Evolutionary conservation across 1,140 invertebrate species (phyloP).

Genomic region (Lethocerus indicus): DNA sequence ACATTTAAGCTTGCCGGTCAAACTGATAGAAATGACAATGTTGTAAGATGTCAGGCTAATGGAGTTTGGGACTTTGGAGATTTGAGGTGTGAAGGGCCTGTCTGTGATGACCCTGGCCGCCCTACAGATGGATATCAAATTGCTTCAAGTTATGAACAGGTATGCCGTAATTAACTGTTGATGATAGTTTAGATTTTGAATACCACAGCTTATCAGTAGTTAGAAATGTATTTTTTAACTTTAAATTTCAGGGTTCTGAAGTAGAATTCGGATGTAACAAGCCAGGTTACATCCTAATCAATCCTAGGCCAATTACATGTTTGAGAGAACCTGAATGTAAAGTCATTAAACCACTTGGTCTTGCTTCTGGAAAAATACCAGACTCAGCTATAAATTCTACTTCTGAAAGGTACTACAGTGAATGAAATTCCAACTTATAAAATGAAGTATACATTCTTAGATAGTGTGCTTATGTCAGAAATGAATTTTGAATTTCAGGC

Average conservation of each 20-base stretch:
- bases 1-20: conserved; percentile 88
- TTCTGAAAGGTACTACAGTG: conserved; percentile 41
- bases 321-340: conserved; percentile 84
- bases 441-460: too few relatives aligned
- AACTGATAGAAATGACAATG: conserved; percentile 77
- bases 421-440: too few relatives aligned
- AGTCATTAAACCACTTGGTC: conserved; percentile 76
- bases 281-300: conserved; percentile 85
- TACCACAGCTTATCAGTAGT: background rate
- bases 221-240: background rate
- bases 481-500: conserved; percentile 30
- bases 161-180: conserved; percentile 18
- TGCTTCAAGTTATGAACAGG: conserved; percentile 76
- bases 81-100: conserved; percentile 85
- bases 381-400: conserved; percentile 94
- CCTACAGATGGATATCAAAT: conserved; percentile 81
- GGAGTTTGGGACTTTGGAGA: conserved; percentile 96
- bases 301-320: conserved; percentile 77
- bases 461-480: too few relatives aligned
- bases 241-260: conserved; percentile 48
- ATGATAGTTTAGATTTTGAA: background rate
- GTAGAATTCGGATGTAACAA: conserved; percentile 78
- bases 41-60: conserved; percentile 79
- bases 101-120: conserved; percentile 86
- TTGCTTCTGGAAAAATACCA: conserved; percentile 81